phyloP scores from a whole-genome alignment of 2,797 vertebrate genomes.

The Malurus splendens region DNA sequence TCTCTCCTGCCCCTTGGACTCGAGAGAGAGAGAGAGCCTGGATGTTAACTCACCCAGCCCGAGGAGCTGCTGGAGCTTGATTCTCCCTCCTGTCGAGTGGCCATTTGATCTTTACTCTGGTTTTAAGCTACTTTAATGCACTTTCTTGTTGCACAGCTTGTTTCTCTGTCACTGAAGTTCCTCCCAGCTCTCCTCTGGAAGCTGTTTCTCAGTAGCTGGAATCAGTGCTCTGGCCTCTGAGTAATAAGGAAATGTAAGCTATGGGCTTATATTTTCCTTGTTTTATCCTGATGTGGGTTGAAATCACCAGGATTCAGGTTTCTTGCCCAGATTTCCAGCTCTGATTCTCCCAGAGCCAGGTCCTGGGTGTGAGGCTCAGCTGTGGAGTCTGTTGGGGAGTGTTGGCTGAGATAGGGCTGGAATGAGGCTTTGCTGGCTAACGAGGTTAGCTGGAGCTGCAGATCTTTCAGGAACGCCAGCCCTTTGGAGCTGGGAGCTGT shows the following conservation, averaged over 20 bases:
- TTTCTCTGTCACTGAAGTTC: conserved; percentile 62
- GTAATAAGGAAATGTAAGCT: conserved; percentile 43
- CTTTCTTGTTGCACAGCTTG: conserved; percentile 72
- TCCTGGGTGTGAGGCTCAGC: not conserved
- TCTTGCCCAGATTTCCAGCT: conserved; percentile 17
- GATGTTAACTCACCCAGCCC: conserved; percentile 58
- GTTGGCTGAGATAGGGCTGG: conserved; percentile 1
- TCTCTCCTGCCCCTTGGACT: conserved; percentile 67
- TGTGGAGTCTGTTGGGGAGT: not conserved
- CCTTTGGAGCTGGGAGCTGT: conserved; percentile 5
- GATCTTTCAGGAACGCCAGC: not conserved
- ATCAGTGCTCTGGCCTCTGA: conserved; percentile 27
- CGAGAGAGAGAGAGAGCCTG: conserved; percentile 55
- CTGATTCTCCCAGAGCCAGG: conserved; percentile 19
- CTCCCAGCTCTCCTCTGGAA: conserved; percentile 36
- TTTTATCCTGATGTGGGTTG: not conserved
- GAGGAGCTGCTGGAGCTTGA: conserved; percentile 50
- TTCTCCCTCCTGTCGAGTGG: conserved; percentile 57
- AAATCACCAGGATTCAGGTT: not conserved
- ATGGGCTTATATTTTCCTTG: conserved; percentile 45
- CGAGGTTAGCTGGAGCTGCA: not conserved
- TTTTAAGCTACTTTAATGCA: conserved; percentile 73
- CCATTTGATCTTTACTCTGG: conserved; percentile 66
- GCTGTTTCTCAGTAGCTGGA: conserved; percentile 42
- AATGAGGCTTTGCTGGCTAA: not conserved